Base-by-base conservation (phyloP, 2,888 invertebrate species). In the Apocheima hispidaria region DNA sequence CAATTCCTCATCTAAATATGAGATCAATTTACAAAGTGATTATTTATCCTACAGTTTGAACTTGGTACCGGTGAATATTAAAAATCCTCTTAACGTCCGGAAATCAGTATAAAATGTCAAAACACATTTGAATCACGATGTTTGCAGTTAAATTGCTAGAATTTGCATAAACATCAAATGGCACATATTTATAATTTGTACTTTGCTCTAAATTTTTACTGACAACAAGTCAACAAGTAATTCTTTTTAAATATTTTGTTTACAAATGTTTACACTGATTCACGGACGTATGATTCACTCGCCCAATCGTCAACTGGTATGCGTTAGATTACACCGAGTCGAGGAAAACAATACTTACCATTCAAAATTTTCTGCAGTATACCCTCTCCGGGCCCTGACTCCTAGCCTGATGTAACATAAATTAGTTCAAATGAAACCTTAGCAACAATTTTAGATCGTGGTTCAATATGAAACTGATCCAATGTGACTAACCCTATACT, bases 91-190 rank as follows among this genome's bases (percentile, higher is more conserved):
- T 16, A 51, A 18, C 46, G 53, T 62, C 61, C 61, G 61, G 61
- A 62, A 57, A 20, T 52, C 46, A 35, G 10, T 46, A 40, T 48
- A 28, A 46, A 40, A 62, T 46, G 21, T 28, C 35, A 55, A 46
- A 52, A 56, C 35, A 51, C 40, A 62, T 57, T 62, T 56, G 20
- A 41, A 62, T 57, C 61, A 57, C 56, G 61, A 57, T 53, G 52
- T 56, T 52, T 18, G 38, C n/a, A 44, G 20, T 28, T 23, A 30
- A 48, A 33, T 26, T 33, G 38, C 16, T 20, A 38, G 6, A 16
- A 54, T 60, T 60, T 54, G 23, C 41, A 54, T 62, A 56, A 52
- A 46, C 12, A 38, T 30, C 14, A 38, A 16, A 16, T 57, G 43
- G 48, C 41, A 36, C 20, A 36, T 38, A 10, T 28, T 18, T 20